These are phyloP conservation scores for Aspidiotus destructor DNA, from an alignment of 2,888 invertebrate genomes.

Conservation along the genomic window DNA sequence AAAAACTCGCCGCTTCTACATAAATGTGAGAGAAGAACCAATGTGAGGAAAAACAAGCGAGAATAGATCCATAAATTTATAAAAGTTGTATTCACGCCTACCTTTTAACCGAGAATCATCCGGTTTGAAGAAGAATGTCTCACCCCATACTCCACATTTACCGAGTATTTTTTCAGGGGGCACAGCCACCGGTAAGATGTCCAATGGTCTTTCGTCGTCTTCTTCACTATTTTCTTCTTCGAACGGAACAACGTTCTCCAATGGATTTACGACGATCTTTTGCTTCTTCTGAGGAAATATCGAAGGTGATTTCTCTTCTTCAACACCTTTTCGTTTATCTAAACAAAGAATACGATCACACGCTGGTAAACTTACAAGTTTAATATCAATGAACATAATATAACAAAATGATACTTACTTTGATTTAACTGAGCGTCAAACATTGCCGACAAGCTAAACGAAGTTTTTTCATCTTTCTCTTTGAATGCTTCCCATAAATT, in stretches of 20 bases:
- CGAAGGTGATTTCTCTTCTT: neutral
- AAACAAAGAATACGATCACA: neutral
- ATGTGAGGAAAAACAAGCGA: no score
- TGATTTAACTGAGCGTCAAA: constrained; percentile 24
- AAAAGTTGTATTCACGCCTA: neutral
- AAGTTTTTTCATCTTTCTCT: constrained; percentile 13
- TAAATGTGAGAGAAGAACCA: neutral
- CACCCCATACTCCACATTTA: constrained; percentile 34
- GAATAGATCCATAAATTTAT: no score
- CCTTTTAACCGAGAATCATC: constrained; percentile 34
- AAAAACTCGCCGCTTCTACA: constrained; percentile 22
- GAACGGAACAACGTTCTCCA: constrained; percentile 7
- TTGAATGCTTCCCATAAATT: constrained; percentile 33
- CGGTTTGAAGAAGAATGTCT: constrained; percentile 34
- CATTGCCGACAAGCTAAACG: constrained; percentile 18
- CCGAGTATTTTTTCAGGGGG: constrained; percentile 33
- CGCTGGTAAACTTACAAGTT: no score
- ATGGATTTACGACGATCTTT: constrained; percentile 4
- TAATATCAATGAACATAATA: neutral
- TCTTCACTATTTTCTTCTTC: neutral
- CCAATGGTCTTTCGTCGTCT: constrained; percentile 15
- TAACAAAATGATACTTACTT: neutral
- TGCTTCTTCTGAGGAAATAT: neutral
- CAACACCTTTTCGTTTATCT: neutral
- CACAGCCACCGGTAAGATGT: constrained; percentile 3